Evolutionary conservation across 2,888 invertebrate genomes (phyloP), one percentile per base, ranked within the genome.

Genomic region (Nowickia ferox): DNA sequence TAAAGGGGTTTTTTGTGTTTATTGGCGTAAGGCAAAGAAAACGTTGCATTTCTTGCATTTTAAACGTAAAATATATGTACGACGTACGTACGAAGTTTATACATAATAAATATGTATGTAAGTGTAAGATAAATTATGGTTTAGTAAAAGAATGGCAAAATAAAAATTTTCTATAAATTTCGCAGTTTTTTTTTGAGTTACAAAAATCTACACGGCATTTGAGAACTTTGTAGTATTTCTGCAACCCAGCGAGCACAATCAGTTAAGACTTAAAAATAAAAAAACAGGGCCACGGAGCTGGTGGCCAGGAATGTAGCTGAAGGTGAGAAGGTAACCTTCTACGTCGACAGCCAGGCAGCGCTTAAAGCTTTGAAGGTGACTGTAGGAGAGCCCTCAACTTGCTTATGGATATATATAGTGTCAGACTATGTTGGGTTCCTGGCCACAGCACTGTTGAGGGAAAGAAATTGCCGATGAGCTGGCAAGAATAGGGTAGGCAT

Each of bases 11-110:
- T 48, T 63, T 40, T 40, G 5, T 65, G 38, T 13, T 19, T 46
- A 17, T 66, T 53, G 30, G 9, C 46, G 68, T 40, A 68, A 48
- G 22, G 19, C 38, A 59, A 57, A 68, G 46, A 74, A 61, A 81
- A 13, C 11, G 40, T 55, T 61, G 63, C 63, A 63, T 74, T 74
- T 66, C 51, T 74, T 59, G 48, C 74, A 75, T 81, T 75, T 75
- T 53, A 80, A 68, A 75, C 61, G 61, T 81, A 68, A 63, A 81
- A 69, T 82, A 46, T 40, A 30, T 61, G 19, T 19, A n/a, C 17
- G 30, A n/a, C 22, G 10, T 44, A 22, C 19, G 11, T 17, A 3
- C 40, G 8, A 13, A 48, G 4, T 30, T 3, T 30, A 30, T 30
- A 4, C 30, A 4, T 4, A 30, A 30, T 30, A 30, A 10, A 13